Conservation (phyloP, 2,888 invertebrate genomes). For the Rhagophthalmus giganteus region DNA sequence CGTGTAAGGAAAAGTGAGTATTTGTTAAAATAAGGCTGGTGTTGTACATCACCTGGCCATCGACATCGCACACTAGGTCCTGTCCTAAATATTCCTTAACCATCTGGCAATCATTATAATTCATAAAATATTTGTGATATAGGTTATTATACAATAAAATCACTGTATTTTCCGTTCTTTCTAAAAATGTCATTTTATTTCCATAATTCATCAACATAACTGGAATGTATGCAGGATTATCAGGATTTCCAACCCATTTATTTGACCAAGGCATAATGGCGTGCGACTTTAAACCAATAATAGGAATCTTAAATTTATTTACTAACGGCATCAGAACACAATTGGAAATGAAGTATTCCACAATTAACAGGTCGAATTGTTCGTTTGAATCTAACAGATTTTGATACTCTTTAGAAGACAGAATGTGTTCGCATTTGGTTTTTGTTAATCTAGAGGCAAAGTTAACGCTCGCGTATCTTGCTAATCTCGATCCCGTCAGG, state of each 20-base stretch:
- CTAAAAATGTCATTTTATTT: constrained; percentile 46
- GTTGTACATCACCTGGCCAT: constrained; percentile 51
- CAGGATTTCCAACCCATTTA: constrained; percentile 57
- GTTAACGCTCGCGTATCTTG: neutral
- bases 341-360: constrained; percentile 73
- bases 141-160: constrained; percentile 26
- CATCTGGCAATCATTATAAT: constrained; percentile 24
- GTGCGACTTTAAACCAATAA: constrained; percentile 60
- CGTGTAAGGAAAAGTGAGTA: constrained; percentile 55
- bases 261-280: constrained; percentile 58
- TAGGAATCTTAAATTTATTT: constrained; percentile 29
- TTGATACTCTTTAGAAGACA: constrained; percentile 36
- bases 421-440: neutral
- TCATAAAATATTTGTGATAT: constrained; percentile 32
- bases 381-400: constrained; percentile 33
- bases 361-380: constrained; percentile 68
- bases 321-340: constrained; percentile 59
- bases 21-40: constrained; percentile 58
- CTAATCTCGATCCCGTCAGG: neutral
- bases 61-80: constrained; percentile 37
- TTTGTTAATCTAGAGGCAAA: no score
- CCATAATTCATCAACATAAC: constrained; percentile 54
- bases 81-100: constrained; percentile 38
- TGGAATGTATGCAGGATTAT: constrained; percentile 57
- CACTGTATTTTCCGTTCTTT: constrained; percentile 55